Evolutionary conservation across 2,113 vertebrate species (phyloP).

Genomic region (Austrofundulus limnaeus): DNA sequence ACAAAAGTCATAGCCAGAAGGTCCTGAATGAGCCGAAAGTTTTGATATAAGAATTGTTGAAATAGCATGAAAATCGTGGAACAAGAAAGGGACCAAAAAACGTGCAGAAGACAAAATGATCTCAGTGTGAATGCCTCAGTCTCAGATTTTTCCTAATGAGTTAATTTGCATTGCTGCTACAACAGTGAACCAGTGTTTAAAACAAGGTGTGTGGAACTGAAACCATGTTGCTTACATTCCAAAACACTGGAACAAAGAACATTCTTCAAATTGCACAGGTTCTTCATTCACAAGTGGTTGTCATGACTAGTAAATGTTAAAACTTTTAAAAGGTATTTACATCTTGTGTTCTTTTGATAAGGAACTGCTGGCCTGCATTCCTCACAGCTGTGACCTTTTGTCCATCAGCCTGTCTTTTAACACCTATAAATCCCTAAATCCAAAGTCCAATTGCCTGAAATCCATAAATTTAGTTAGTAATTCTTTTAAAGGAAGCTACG

Average conservation of each 20-base stretch:
- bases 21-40: too few species aligned
- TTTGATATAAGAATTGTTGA: too few species aligned
- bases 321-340: slow-evolving; percentile 12
- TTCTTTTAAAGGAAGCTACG: not conserved
- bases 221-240: not conserved
- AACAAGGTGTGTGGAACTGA: not conserved
- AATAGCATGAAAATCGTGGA: too few species aligned
- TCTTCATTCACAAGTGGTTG: not conserved
- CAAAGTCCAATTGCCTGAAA: not conserved
- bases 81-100: too few species aligned
- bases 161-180: not conserved
- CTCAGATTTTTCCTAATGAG: too few species aligned
- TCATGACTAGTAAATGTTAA: slow-evolving; percentile 3
- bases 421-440: slow-evolving; percentile 32
- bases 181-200: not conserved
- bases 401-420: not conserved
- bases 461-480: not conserved
- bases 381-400: not conserved
- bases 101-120: too few species aligned
- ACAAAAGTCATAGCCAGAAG: too few species aligned
- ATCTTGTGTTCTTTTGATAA: slow-evolving; percentile 27
- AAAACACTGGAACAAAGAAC: not conserved
- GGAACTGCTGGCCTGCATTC: slow-evolving; percentile 53
- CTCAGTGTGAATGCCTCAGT: too few species aligned
- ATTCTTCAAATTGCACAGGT: not conserved